Conservation (phyloP, 2,797 vertebrate genomes). For the Tokudaia tokunoshimensis region DNA sequence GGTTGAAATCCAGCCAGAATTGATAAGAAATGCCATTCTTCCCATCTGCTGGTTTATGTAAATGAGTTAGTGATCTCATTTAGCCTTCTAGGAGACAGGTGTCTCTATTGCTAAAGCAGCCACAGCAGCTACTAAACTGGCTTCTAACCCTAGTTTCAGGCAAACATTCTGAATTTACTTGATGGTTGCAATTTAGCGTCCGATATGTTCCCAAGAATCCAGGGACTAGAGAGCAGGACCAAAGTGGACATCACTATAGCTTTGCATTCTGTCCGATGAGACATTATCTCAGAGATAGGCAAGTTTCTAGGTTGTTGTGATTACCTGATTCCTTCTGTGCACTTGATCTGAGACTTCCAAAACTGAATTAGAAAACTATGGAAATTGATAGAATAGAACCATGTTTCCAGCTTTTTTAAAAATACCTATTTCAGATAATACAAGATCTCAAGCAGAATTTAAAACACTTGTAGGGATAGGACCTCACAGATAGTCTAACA, state of each 20-base stretch:
- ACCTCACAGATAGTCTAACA: neutral
- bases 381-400: neutral
- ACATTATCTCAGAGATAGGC: slow-evolving; percentile 66
- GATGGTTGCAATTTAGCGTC: slow-evolving; percentile 73
- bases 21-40: slow-evolving; percentile 76
- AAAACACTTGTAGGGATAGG: neutral
- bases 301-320: slow-evolving; percentile 27
- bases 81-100: slow-evolving; percentile 84
- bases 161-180: slow-evolving; percentile 79
- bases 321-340: neutral
- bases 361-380: neutral
- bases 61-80: slow-evolving; percentile 87
- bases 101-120: slow-evolving; percentile 84
- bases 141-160: slow-evolving; percentile 83
- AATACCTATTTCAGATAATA: neutral
- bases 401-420: neutral
- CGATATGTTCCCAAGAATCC: neutral
- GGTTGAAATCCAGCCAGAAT: slow-evolving; percentile 77
- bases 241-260: neutral
- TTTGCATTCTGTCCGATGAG: slow-evolving; percentile 2
- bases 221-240: too few relatives aligned
- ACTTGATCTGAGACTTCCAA: neutral
- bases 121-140: slow-evolving; percentile 80
- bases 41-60: slow-evolving; percentile 88
- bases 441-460: neutral